Percentiles rank a stretch among this genome's conserved stretches.
These are phyloP conservation scores for Polydesmus complanatus DNA, from an alignment of 2,888 invertebrate species.

Conservation along the genomic window DNA sequence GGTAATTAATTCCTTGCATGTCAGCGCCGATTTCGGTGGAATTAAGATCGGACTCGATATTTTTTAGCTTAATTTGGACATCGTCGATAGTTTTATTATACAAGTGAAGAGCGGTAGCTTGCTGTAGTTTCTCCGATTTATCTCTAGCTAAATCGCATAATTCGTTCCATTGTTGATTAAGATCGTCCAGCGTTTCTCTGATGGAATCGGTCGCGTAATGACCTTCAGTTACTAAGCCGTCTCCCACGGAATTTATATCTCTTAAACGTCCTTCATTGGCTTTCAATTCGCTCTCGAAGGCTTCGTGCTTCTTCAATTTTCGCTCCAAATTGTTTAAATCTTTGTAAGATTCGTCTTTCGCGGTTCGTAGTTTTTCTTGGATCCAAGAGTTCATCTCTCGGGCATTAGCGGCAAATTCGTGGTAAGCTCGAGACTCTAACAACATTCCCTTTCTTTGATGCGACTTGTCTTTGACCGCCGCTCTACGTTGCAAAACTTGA, in stretches of 20 bases:
- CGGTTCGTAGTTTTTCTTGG: conserved; percentile 76
- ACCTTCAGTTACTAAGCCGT: conserved; percentile 53
- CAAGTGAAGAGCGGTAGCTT: conserved; percentile 67
- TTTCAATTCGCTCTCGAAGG: conserved; percentile 84
- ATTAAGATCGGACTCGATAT: conserved; percentile 61
- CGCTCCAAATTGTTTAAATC: conserved; percentile 78
- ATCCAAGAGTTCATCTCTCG: conserved; percentile 84
- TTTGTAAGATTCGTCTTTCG: conserved; percentile 81
- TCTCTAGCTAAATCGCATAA: conserved; percentile 52
- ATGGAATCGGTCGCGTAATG: conserved; percentile 54
- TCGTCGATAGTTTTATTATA: conserved; percentile 66
- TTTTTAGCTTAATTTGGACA: conserved; percentile 69
- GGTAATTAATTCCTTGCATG: conserved; percentile 75
- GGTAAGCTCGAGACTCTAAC: conserved; percentile 72
- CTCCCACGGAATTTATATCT: conserved; percentile 58
- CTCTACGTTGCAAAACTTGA: conserved; percentile 55
- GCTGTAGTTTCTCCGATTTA: conserved; percentile 60
- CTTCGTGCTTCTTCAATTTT: conserved; percentile 90
- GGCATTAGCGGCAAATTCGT: conserved; percentile 82
- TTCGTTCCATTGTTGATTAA: conserved; percentile 65
- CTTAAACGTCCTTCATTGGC: conserved; percentile 87
- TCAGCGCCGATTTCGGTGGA: conserved; percentile 73
- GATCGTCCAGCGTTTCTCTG: conserved; percentile 46
- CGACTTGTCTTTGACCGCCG: conserved; percentile 49
- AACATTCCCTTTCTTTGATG: conserved; percentile 59